Evolutionary conservation across 2,113 vertebrate species (phyloP).

Genomic region (Mohoua ochrocephala): DNA sequence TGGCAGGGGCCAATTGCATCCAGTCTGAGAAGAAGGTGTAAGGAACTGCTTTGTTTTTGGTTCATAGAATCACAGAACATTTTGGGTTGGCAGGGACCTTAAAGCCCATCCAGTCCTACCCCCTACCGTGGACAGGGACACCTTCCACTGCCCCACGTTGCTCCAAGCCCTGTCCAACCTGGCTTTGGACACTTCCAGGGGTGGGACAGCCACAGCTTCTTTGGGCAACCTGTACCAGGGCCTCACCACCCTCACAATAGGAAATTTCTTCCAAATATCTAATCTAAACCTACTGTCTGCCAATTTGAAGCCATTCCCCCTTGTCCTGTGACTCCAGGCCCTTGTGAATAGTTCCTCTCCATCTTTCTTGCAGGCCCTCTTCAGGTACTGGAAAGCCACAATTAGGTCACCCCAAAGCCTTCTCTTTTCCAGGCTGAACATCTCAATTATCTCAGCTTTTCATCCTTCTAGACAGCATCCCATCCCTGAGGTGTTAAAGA

Average conservation of each 20-base stretch:
- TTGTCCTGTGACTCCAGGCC: neutral
- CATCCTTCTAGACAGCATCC: neutral
- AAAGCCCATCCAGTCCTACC: rapidly evolving
- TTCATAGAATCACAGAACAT: neutral
- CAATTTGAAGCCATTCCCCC: neutral
- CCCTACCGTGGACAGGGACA: neutral
- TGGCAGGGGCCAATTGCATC: neutral
- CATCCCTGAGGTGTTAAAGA: neutral
- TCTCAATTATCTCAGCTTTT: neutral
- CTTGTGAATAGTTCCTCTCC: neutral
- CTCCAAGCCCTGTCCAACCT: rapidly evolving
- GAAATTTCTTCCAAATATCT: neutral
- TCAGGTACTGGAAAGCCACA: neutral
- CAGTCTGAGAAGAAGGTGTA: neutral
- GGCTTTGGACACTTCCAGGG: neutral
- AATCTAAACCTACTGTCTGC: neutral
- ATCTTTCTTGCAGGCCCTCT: neutral
- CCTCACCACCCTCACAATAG: neutral
- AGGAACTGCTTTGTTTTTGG: neutral
- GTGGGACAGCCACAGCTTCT: neutral
- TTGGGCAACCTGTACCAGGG: neutral
- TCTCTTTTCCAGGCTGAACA: neutral
- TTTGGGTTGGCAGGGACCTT: neutral
- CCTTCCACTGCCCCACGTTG: neutral
- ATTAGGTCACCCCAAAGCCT: neutral